Percentiles rank a stretch among this genome's conserved stretches.
These are phyloP conservation scores for Dryoscopus gambensis DNA, from an alignment of 2,113 vertebrate genomes.

Conservation along the genomic window DNA sequence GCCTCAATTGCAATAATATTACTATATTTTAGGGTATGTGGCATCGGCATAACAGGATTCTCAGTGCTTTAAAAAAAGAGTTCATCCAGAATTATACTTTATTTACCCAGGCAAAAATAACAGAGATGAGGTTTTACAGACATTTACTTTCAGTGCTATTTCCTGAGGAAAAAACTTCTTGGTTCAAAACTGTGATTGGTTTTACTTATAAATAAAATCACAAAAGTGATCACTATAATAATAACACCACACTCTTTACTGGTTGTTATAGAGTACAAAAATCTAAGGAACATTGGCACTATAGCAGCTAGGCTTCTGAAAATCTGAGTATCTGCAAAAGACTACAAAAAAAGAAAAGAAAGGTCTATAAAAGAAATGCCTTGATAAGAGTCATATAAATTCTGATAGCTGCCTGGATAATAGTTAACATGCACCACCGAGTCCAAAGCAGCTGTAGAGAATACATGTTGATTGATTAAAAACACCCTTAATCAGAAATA, in stretches of 20 bases:
- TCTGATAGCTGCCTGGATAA: neutral
- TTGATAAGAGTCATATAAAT: neutral
- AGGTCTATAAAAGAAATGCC: neutral
- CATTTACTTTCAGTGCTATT: neutral
- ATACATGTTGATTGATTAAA: neutral
- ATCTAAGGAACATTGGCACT: neutral
- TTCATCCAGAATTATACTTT: neutral
- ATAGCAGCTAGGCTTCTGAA: neutral
- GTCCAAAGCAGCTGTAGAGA: neutral
- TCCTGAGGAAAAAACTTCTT: neutral
- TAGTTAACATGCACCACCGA: fast-evolving
- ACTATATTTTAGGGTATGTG: neutral
- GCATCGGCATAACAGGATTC: neutral
- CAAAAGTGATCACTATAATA: neutral
- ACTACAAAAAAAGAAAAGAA: neutral
- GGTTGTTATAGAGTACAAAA: neutral
- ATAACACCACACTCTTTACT: neutral
- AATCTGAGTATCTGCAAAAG: neutral
- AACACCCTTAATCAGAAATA: neutral
- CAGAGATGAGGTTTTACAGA: neutral
- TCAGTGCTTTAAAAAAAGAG: neutral
- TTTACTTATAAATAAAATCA: neutral
- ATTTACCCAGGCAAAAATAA: neutral
- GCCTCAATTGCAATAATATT: neutral
- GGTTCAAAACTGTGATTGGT: neutral